Evolutionary conservation across 2,113 vertebrate species (phyloP), one percentile per base, ranked within the genome.

Genomic region (Epinephelus moara): DNA sequence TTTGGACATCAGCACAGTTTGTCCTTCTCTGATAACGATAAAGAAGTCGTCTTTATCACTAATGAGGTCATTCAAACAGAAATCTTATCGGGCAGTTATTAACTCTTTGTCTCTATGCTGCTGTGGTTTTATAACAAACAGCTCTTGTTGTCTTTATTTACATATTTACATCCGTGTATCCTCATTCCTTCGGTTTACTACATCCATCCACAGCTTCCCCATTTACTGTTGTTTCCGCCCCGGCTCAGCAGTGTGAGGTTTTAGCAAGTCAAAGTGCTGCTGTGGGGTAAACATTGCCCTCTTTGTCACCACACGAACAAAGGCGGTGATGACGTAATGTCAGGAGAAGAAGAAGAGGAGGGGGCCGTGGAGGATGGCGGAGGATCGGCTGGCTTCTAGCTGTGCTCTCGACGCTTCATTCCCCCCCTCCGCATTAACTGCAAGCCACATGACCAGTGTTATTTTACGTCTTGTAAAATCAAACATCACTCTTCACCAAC

Each of bases 301-400:
- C 94, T 94, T 95, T 95, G 94, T 96, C 68, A 67, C 72, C 74
- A 18, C 50, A 6, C 66, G 42, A 80, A 96, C 95, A 95, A 95
- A 95, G 92, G 86, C 84, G 18, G 64, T n/a, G 61, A 61, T 95
- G 94, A 95, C 81, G 89, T 91, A 88, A 93, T 81, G 45, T 73
- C 78, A 61, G 68, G 56, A 53, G 79, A 2, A 68, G 70, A 19
- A 45, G 45, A 62, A 37, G 75, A 37, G 73, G 3, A 23, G 19
- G 45, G 4, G 19, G 68, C 30, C 40, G 49, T 77, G 1, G 40
- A 17, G 23, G 56, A 30, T 49, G 81, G 75, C 61, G 67, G 84
- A 63, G 83, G 79, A 55, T 64, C 30, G 47, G 63, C 62, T 45
- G 64, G 66, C 53, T 17, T 71, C 49, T 23, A 27, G 27, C 68